Conservation (phyloP, 2,797 vertebrate genomes). For the Scolopax rusticola region DNA sequence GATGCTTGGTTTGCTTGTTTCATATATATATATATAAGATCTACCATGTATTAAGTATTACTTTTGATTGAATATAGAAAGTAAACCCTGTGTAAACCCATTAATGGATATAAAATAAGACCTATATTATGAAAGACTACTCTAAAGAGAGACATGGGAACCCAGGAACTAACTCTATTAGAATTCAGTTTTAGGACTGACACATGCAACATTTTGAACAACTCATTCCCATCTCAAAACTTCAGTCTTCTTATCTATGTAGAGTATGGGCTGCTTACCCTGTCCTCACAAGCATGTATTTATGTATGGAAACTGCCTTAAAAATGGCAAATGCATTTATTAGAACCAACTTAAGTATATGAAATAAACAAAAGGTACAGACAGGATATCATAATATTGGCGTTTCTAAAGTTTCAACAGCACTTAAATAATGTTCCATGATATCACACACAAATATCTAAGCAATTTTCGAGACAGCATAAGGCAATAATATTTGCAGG, state of each 20-base stretch:
- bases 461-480: background rate
- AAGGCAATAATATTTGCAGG: background rate
- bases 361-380: background rate
- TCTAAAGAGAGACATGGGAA: background rate
- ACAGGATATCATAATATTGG: background rate
- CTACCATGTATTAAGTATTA: background rate
- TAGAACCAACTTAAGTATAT: background rate
- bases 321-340: background rate
- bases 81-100: background rate
- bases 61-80: background rate
- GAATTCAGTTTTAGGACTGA: background rate
- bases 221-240: background rate
- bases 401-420: background rate
- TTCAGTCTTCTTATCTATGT: background rate
- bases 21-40: background rate
- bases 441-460: background rate
- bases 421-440: background rate
- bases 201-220: background rate
- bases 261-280: background rate
- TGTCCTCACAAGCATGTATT: rapidly evolving
- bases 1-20: background rate
- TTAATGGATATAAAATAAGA: background rate
- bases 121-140: background rate
- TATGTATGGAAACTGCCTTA: background rate
- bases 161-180: background rate